phyloP scores from a whole-genome alignment of 1,140 invertebrate genomes.

The Papilio polytes region DNA sequence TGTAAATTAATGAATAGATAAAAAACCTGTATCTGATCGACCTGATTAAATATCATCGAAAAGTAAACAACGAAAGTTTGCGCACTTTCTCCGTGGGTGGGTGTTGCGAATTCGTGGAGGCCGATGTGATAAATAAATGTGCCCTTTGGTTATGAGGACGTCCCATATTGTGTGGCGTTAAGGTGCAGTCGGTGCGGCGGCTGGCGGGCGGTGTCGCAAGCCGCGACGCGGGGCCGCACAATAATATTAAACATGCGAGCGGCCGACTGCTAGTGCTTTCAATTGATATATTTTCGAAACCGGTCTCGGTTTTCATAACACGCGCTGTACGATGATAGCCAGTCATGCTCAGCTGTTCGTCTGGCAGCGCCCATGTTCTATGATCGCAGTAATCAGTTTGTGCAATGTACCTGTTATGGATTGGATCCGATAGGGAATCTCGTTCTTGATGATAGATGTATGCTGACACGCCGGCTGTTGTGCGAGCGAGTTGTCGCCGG shows the following conservation, averaged over 20 bases:
- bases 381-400: conserved; percentile 24
- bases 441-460: conserved; percentile 5
- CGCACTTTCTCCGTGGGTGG: conserved; percentile 36
- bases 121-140: conserved; percentile 27
- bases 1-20: conserved; percentile 52
- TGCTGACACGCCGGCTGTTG: background rate
- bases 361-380: conserved; percentile 33
- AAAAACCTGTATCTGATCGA: conserved; percentile 49
- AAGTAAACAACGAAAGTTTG: conserved; percentile 29
- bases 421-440: conserved; percentile 1
- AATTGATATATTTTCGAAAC: conserved; percentile 81
- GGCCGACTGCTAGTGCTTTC: conserved; percentile 65
- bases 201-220: conserved; percentile 60
- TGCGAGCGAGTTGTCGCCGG: background rate
- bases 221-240: conserved; percentile 56
- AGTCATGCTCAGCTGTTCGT: conserved; percentile 42
- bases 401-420: conserved; percentile 28
- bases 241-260: conserved; percentile 76
- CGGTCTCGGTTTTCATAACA: conserved; percentile 79
- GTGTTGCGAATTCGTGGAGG: conserved; percentile 26
- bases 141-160: conserved; percentile 43
- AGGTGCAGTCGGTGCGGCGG: conserved; percentile 58
- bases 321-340: conserved; percentile 56
- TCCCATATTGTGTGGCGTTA: conserved; percentile 46
- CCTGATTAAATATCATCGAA: conserved; percentile 14